These are phyloP conservation scores for Syngnathus floridae DNA, from an alignment of 2,113 vertebrate genomes.

Conservation along the genomic window DNA sequence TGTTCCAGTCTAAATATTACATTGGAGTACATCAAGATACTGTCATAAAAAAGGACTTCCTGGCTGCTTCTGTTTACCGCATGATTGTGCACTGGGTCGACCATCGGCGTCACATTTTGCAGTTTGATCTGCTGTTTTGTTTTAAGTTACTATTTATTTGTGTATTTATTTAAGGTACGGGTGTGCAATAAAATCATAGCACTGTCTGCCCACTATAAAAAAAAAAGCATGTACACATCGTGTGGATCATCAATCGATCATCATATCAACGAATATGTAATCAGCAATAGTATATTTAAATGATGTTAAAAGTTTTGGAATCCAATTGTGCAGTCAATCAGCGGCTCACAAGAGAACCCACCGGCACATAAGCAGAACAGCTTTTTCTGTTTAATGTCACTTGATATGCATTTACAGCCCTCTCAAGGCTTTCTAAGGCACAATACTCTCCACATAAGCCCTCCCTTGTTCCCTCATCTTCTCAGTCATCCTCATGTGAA, in stretches of 20 bases:
- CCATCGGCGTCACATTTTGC: slow-evolving; percentile 19
- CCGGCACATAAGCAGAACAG: slow-evolving; percentile 7
- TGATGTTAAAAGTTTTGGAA: slow-evolving; percentile 13
- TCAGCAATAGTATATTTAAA: slow-evolving; percentile 6
- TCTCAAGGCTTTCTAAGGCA: slow-evolving; percentile 49
- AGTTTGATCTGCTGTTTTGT: slow-evolving; percentile 46
- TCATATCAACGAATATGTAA: background rate
- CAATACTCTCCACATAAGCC: slow-evolving; percentile 43
- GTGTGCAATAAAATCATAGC: slow-evolving; percentile 42
- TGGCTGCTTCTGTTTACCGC: slow-evolving; percentile 34
- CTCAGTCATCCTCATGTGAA: slow-evolving; percentile 50
- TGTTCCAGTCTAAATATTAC: slow-evolving; percentile 7
- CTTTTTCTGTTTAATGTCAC: slow-evolving; percentile 31
- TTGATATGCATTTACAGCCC: slow-evolving; percentile 25
- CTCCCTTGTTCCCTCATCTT: slow-evolving; percentile 35
- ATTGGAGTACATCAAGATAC: slow-evolving; percentile 5
- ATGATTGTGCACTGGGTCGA: slow-evolving; percentile 4
- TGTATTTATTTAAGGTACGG: slow-evolving; percentile 59
- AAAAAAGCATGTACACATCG: slow-evolving; percentile 25
- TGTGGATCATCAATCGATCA: background rate
- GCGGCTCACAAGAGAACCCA: background rate
- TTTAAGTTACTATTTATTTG: slow-evolving; percentile 59
- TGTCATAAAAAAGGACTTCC: slow-evolving; percentile 2
- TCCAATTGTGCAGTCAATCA: background rate
- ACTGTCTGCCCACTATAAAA: slow-evolving; percentile 24